A percentile compares a stretch with the other conserved stretches of the same genome.
These are phyloP conservation scores for Aegithalos caudatus DNA, from an alignment of 2,113 vertebrate genomes.

Conservation along the genomic window DNA sequence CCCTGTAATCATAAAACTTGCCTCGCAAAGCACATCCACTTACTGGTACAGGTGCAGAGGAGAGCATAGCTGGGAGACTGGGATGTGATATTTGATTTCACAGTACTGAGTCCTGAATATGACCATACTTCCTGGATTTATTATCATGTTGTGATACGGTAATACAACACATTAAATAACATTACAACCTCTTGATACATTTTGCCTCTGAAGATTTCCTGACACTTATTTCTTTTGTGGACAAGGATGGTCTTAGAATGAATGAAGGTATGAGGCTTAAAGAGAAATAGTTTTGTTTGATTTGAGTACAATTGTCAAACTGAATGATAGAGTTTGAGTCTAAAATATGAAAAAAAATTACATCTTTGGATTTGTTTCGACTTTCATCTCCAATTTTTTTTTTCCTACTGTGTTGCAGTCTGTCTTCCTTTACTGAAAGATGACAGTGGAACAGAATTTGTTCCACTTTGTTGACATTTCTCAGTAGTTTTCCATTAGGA, in stretches of 20 bases:
- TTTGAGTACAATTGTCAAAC: neutral
- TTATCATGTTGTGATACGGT: neutral
- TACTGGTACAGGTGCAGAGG: neutral
- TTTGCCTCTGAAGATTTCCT: neutral
- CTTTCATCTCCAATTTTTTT: neutral
- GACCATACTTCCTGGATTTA: neutral
- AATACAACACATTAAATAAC: neutral
- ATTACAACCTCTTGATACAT: neutral
- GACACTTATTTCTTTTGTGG: neutral
- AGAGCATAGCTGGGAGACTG: neutral
- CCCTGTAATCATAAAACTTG: neutral
- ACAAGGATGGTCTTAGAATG: neutral
- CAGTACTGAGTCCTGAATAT: neutral
- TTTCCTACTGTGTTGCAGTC: neutral
- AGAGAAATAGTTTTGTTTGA: neutral
- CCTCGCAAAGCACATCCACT: fast-evolving
- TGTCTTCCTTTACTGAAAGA: neutral
- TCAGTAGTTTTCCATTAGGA: neutral
- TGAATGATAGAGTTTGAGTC: neutral
- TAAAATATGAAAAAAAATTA: neutral
- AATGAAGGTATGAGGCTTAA: neutral
- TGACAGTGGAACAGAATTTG: neutral
- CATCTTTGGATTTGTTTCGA: neutral
- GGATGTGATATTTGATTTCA: neutral
- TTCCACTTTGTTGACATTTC: neutral